Conservation (phyloP, 2,888 invertebrate species). For the Antheraea assamensis region DNA sequence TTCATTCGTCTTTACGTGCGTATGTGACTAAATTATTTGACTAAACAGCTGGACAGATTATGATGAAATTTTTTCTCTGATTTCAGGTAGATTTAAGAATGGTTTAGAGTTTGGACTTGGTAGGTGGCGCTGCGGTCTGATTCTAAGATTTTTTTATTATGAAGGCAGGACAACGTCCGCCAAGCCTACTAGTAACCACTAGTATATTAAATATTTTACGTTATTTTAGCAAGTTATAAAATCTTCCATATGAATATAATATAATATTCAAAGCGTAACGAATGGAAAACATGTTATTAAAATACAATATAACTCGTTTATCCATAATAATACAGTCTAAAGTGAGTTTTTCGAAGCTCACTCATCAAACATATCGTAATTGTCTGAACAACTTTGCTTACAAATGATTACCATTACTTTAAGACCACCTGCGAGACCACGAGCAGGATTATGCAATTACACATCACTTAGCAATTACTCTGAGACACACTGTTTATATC, state of each 20-base stretch:
- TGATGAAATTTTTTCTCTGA: no score
- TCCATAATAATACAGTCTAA: neutral
- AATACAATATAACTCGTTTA: neutral
- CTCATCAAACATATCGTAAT: slow-evolving; percentile 33
- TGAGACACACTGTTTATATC: slow-evolving; percentile 25
- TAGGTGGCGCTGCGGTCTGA: no score
- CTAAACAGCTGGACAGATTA: no score
- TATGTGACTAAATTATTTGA: no score
- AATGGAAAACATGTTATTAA: slow-evolving; percentile 5
- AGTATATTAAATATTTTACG: neutral
- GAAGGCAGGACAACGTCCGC: no score
- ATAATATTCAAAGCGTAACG: neutral
- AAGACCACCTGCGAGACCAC: slow-evolving; percentile 64
- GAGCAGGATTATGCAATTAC: slow-evolving; percentile 59
- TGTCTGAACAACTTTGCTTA: slow-evolving; percentile 48
- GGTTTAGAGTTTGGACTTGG: no score
- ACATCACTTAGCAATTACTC: slow-evolving; percentile 40
- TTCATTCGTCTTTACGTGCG: no score
- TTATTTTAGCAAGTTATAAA: neutral
- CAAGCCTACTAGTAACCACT: no score
- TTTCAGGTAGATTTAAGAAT: no score
- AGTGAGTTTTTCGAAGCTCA: slow-evolving; percentile 13
- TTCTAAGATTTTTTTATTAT: no score
- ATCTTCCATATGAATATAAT: neutral
- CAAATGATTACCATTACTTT: slow-evolving; percentile 65